A percentile compares a stretch with the other conserved stretches of the same genome.
phyloP scores from a whole-genome alignment of 1,140 invertebrate species.

The Gryon sp. region DNA sequence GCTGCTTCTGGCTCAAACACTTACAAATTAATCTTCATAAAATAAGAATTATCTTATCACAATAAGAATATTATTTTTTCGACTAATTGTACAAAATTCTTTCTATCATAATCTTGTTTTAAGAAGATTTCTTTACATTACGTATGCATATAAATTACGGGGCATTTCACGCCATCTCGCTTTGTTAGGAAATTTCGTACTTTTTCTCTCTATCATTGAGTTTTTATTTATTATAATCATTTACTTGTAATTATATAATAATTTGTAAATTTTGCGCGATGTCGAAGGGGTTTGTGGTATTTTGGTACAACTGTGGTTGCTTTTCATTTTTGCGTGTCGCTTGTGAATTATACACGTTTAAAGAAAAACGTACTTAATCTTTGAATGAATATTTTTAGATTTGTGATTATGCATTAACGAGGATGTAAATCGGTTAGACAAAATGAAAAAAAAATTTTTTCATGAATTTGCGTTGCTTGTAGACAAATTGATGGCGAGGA shows the following conservation, averaged over 20 bases:
- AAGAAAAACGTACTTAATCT: slow-evolving; percentile 27
- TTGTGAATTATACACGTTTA: slow-evolving; percentile 1
- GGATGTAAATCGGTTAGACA: neutral
- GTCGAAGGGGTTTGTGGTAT: neutral
- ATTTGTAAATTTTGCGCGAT: too few species aligned
- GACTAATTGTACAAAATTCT: too few species aligned
- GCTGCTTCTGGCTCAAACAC: slow-evolving; percentile 5
- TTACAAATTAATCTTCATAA: too few species aligned
- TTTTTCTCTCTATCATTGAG: neutral
- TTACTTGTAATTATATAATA: neutral
- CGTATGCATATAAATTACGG: slow-evolving; percentile 26
- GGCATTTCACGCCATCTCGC: slow-evolving; percentile 16
- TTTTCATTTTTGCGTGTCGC: neutral
- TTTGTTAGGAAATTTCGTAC: slow-evolving; percentile 1
- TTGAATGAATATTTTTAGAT: too few species aligned
- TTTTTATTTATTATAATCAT: neutral
- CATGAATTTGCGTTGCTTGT: slow-evolving; percentile 1
- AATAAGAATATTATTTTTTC: too few species aligned
- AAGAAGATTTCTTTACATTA: too few species aligned
- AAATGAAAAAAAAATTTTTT: neutral
- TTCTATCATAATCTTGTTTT: too few species aligned
- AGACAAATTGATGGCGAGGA: slow-evolving; percentile 6
- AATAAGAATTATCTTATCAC: too few species aligned
- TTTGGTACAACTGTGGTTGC: too few species aligned
- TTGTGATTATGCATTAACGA: neutral